Conservation (phyloP, 2,888 invertebrate genomes). For the Calliopum simillimum region DNA sequence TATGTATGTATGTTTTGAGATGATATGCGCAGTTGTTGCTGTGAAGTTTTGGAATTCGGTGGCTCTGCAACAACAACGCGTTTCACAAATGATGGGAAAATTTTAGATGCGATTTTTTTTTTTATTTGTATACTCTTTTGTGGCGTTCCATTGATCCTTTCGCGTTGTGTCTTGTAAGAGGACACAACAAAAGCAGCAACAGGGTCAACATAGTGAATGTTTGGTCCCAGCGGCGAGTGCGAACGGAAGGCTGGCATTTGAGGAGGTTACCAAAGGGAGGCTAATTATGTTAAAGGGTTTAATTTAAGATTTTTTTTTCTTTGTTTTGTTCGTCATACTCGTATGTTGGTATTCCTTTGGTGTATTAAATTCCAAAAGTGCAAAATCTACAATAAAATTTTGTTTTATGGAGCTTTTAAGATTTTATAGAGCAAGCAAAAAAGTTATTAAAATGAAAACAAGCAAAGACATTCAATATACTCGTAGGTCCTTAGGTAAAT, state of each 20-base stretch:
- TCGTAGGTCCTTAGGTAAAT: too few relatives aligned
- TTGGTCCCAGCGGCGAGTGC: background rate
- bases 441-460: too few relatives aligned
- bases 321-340: background rate
- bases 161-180: conserved; percentile 10
- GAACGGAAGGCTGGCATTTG: conserved; percentile 10
- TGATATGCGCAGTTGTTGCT: background rate
- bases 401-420: too few relatives aligned
- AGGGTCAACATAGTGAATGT: background rate
- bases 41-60: conserved; percentile 55
- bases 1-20: background rate
- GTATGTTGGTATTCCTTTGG: conserved; percentile 11
- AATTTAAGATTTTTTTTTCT: conserved; percentile 7
- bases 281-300: conserved; percentile 22
- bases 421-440: too few relatives aligned
- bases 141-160: background rate
- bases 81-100: conserved; percentile 60
- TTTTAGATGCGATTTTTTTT: conserved; percentile 44
- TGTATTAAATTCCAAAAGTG: background rate
- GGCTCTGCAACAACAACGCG: conserved; percentile 49
- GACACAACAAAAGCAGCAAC: conserved; percentile 6
- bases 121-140: background rate
- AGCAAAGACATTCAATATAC: too few relatives aligned
- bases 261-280: conserved; percentile 24
- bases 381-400: background rate